Base-by-base conservation (phyloP, 2,113 vertebrate genomes). In the Albula glossodonta region DNA sequence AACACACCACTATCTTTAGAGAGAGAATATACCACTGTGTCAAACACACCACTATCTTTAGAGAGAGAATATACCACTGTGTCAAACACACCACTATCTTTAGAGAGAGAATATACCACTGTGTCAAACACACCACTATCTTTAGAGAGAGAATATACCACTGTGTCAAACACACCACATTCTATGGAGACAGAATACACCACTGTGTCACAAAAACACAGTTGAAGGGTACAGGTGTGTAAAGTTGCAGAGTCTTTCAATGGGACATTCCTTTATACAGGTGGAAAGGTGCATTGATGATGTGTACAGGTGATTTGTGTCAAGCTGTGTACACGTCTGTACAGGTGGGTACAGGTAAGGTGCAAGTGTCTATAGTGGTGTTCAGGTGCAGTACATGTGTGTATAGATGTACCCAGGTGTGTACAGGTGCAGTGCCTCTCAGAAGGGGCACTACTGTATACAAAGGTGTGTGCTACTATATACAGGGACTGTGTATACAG, bases 1-100 rank as follows among this genome's bases (percentile, higher is more conserved):
- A 93, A 56, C 97, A 98, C 84, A 97, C 92, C 90, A 97, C 96
- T 81, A 98, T 94, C 97, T 98, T 86, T 11, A 88, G 51, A 78
- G 53, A 79, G 56, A 81, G 8, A 5, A 31, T n/a, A 74, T n/a
- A 56, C 66, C 8, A 74, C n/a, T 17, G 66, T 74, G 25, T 31
- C 19, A 31, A 5, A 80, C 12, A 51, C 50, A 19, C 41, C 50
- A 80, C 79, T 19, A 7, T 22, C 13, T 50, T 4, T 41, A 63
- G 60, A 63, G 60, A 63, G 17, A 13, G 8, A 1, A 74, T 13
- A 70, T 19, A 56, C 63, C 63, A 70, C 63, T n/a, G 66, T 31
- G 9, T 74, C 19, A 31, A 8, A 74, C 25, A 31, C 8, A 74
- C 63, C 66, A 74, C 66, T 1, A 74, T 74, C 66, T 74, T 10